A percentile compares a stretch with the other conserved stretches of the same genome.
phyloP scores from a whole-genome alignment of 37 sponge, comb jelly and placozoan genomes.

The Agelas oroides region DNA sequence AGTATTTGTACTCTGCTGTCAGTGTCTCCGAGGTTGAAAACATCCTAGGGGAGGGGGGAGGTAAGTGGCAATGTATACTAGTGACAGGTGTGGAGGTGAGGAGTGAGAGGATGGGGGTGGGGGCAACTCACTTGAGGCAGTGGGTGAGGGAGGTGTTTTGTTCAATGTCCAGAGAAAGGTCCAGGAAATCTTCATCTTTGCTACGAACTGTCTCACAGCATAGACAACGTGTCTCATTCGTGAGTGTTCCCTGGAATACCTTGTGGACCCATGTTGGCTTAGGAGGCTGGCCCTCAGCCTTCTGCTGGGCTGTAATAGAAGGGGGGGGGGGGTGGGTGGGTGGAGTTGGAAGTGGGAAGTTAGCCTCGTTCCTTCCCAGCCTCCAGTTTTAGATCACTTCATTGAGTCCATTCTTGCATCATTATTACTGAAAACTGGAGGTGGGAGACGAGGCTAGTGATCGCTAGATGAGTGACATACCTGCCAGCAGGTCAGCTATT shows the following conservation, averaged over 20 bases:
- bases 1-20: constrained; percentile 88
- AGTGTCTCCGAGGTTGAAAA: constrained; percentile 93
- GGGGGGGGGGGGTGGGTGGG: too few relatives aligned
- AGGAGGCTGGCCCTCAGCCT: constrained; percentile 1
- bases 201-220: constrained; percentile 94
- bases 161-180: constrained; percentile 96
- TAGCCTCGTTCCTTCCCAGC: too few relatives aligned
- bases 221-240: constrained; percentile 95
- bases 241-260: constrained; percentile 90
- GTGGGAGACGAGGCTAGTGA: neutral
- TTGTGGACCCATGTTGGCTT: constrained; percentile 88
- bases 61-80: neutral
- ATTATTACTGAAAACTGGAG: neutral
- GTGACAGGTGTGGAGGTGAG: neutral
- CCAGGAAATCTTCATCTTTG: constrained; percentile 96
- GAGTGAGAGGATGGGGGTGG: neutral
- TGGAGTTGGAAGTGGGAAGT: too few relatives aligned
- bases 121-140: constrained; percentile 83
- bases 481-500: constrained; percentile 85
- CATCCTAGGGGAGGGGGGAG: constrained; percentile 24
- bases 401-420: neutral
- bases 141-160: constrained; percentile 94
- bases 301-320: constrained; percentile 46
- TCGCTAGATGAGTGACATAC: constrained; percentile 18
- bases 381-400: too few relatives aligned